These are phyloP conservation scores for Protobothrops mucrosquamatus DNA, from an alignment of 2,113 vertebrate species.

Conservation along the genomic window DNA sequence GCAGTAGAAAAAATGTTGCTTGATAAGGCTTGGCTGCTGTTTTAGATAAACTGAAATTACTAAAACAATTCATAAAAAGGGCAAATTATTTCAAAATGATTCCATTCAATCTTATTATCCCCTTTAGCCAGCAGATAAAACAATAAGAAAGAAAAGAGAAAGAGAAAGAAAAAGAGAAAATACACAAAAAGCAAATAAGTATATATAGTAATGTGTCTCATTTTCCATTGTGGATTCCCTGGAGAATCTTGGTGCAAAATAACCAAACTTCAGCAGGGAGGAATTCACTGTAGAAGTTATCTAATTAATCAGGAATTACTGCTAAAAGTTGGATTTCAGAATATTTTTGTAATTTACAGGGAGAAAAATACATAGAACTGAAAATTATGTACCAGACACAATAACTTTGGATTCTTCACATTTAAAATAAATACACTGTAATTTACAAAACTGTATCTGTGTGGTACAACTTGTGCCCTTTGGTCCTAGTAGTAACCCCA, in stretches of 20 bases:
- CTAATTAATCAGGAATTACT: background rate
- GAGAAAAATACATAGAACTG: constrained; percentile 4
- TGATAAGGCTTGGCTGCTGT: background rate
- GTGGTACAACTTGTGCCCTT: background rate
- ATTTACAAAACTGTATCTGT: background rate
- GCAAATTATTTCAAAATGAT: background rate
- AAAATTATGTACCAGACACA: background rate
- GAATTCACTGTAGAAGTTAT: background rate
- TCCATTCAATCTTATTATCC: background rate
- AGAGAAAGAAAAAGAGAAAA: background rate
- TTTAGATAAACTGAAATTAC: background rate
- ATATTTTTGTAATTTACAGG: background rate
- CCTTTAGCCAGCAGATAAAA: background rate
- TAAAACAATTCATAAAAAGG: background rate
- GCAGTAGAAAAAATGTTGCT: background rate
- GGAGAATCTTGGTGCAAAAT: background rate
- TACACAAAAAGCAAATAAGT: background rate
- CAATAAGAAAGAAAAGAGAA: background rate
- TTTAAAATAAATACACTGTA: background rate
- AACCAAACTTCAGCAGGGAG: background rate
- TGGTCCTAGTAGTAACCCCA: background rate
- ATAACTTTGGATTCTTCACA: background rate
- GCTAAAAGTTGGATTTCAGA: background rate
- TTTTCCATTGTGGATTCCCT: background rate
- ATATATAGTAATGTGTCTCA: background rate